Evolutionary conservation across 92 coral and sea anemone species (phyloP), one percentile per base, ranked within the genome.

Genomic region (Parazoanthus swiftii): DNA sequence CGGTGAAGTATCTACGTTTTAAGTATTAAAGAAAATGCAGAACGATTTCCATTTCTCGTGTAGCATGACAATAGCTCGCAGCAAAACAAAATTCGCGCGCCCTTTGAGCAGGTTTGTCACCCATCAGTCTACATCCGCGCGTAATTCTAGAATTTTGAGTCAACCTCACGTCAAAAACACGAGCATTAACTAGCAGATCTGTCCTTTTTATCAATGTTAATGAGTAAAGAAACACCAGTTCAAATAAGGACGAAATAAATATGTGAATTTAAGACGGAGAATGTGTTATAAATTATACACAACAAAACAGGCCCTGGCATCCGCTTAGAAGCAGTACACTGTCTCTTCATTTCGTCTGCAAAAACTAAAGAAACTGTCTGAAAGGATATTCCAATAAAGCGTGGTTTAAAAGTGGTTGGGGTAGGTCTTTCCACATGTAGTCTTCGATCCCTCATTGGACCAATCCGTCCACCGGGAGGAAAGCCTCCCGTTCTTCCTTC

Each of bases 351-450:
- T 85, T n/a, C 73, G 81, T 56, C 50, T 43, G 71, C 10, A 74
- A 26, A 86, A 74, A 2, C 38, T 76, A 39, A 54, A 86, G 80
- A 81, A 43, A 66, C 51, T 74, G 74, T 73, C 71, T 44, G 86
- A 88, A 94, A 94, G 98, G 98, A 94, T 94, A 94, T 94, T 91
- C 94, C 95, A 71, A 82, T 58, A 76, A 83, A 66, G 65, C 91
- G 81, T 54, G 82, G 89, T 43, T 88, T 91, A 38, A 88, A 37
- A 35, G 89, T 89, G 36, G 94, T 90, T 14, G 95, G 98, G 39
- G 90, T 91, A 11, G 98, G 91, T 83, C 95, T 90, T 79, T 85
- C 87, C 3, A 91, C 93, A 43, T 86, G 90, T 72, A 91, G 89
- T 56, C 98, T 90, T 89, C 96, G 88, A 48, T 93, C 94, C 59